Conservation (phyloP, 2,888 invertebrate species). For the Phortica okadai region DNA sequence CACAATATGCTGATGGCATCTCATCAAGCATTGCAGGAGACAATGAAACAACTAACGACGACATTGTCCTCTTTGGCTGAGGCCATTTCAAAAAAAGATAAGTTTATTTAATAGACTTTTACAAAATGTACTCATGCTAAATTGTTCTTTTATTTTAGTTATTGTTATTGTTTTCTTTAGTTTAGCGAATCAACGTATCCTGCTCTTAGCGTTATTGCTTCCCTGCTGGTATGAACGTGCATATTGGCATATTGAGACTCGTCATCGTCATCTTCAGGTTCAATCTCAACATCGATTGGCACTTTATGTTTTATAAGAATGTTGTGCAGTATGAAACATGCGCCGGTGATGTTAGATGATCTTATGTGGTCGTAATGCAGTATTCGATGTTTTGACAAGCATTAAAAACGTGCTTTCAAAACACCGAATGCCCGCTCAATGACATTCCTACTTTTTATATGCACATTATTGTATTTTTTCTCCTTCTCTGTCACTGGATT, state of each 20-base stretch:
- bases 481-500: slow-evolving; percentile 13
- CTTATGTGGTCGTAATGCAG: not conserved
- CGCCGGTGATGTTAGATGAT: not conserved
- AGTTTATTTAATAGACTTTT: no score
- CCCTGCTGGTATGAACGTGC: no score
- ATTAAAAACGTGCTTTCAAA: not conserved
- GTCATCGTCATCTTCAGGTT: not conserved
- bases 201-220: no score
- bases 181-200: no score
- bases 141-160: no score
- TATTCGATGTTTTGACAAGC: not conserved
- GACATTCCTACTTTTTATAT: slow-evolving; percentile 33
- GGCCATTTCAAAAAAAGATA: no score
- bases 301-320: not conserved
- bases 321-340: slow-evolving; percentile 1
- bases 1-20: no score
- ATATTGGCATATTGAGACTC: not conserved
- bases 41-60: no score
- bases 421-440: slow-evolving; percentile 33
- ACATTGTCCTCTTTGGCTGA: no score
- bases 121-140: no score
- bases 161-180: no score
- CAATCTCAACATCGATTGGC: not conserved
- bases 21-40: no score
- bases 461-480: slow-evolving; percentile 34